These are phyloP conservation scores for Zootoca vivipara DNA, from an alignment of 2,113 vertebrate genomes.

Conservation along the genomic window DNA sequence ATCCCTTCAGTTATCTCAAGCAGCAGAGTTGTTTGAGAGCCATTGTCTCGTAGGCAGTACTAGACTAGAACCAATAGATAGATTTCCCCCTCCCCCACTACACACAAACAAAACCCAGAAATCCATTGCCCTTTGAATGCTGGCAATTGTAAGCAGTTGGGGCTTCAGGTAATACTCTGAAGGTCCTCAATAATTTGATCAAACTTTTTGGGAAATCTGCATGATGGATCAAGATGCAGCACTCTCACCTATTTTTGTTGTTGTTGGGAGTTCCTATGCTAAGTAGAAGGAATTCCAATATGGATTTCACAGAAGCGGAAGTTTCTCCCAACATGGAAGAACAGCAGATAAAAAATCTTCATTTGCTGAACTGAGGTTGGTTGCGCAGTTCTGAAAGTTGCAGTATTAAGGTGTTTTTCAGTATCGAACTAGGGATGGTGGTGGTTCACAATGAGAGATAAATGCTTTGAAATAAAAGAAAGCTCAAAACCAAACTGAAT, in stretches of 20 bases:
- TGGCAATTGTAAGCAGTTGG: neutral
- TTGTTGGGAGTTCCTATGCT: neutral
- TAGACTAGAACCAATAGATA: neutral
- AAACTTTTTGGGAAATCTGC: neutral
- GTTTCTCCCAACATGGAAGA: neutral
- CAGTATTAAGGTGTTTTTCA: neutral
- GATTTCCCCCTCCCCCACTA: neutral
- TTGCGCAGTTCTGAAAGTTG: neutral
- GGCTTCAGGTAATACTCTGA: neutral
- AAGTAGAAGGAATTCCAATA: neutral
- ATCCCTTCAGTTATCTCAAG: neutral
- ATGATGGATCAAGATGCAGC: neutral
- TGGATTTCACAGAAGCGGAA: neutral
- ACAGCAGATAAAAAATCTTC: neutral
- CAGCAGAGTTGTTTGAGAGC: neutral
- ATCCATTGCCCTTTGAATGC: neutral
- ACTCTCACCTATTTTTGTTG: neutral
- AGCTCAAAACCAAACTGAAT: conserved; percentile 46
- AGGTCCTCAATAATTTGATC: too few species aligned
- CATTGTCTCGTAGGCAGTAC: too few species aligned
- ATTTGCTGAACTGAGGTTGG: neutral
- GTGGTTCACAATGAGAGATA: conserved; percentile 40
- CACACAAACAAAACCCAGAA: neutral
- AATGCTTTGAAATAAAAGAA: conserved; percentile 9
- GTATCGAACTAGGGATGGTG: neutral